These are phyloP conservation scores for Microtus pennsylvanicus DNA, from an alignment of 2,113 vertebrate species.

Conservation along the genomic window DNA sequence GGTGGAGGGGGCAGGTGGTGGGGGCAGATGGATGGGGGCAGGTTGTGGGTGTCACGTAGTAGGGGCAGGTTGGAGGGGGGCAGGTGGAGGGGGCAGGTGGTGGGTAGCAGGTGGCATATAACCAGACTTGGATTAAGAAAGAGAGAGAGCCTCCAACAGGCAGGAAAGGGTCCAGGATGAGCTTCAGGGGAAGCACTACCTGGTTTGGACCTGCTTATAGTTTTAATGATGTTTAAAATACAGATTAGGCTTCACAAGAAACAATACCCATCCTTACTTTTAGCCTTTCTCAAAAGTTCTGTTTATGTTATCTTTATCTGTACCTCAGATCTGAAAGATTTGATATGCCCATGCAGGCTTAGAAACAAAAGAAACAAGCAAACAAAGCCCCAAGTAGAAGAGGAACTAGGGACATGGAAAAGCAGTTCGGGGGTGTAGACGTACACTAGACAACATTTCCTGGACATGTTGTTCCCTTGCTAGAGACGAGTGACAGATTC, in stretches of 20 bases:
- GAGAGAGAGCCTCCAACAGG: background rate
- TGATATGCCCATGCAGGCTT: background rate
- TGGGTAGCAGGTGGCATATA: background rate
- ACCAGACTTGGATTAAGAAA: background rate
- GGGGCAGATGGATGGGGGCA: too few relatives aligned
- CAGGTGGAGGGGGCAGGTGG: background rate
- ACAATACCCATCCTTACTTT: background rate
- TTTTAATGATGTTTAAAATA: conserved; percentile 37
- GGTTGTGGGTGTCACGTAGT: too few relatives aligned
- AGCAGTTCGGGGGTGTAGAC: background rate
- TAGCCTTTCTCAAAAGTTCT: background rate
- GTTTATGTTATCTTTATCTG: conserved; percentile 4
- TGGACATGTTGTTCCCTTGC: background rate
- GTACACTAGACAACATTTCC: background rate
- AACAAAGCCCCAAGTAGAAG: background rate
- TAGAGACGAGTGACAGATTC: background rate
- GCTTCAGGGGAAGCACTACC: background rate
- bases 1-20: too few relatives aligned
- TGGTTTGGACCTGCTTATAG: background rate
- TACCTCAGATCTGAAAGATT: background rate
- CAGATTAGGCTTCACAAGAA: background rate
- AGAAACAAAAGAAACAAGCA: background rate
- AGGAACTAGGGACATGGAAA: background rate
- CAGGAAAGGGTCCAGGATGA: conserved; percentile 10
- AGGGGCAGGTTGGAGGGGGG: background rate